Base-by-base conservation (phyloP, 2,797 vertebrate genomes). In the Taeniopygia guttata region DNA sequence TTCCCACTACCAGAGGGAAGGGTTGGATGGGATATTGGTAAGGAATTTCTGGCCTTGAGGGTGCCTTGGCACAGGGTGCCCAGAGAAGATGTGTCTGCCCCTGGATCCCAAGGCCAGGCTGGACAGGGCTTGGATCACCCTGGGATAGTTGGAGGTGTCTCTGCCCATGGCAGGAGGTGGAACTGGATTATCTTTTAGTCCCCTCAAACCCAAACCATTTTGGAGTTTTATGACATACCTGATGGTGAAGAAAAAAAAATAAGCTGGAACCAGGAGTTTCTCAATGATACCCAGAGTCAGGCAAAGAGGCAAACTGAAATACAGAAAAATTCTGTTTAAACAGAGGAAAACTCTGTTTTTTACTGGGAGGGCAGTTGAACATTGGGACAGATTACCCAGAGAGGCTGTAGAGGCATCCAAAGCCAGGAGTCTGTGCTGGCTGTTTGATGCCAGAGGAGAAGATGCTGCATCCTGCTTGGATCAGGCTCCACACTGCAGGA, bases 31-130 rank as follows among this genome's bases (percentile, higher is more conserved):
- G 40, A 76, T 5, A 1, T 7, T 38, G 23, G 62, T 46, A 7
- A 16, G 27, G 32, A 16, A 76, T 76, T 76, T 8, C 2, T 43
- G 17, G 4, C 3, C 67, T 6, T 0, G 26, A 49, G 52, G 26
- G 8, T 34, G 49, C 1, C 1, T 23, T 40, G 43, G 60, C 1
- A 19, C 2, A 2, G 36, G 2, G 2, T 56, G 0, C n/a, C 16
- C 55, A 76, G 40, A 34, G 23, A 0, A n/a, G 34, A 30, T 54
- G 40, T 30, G n/a, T 46, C 40, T 76, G 63, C 16, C 16, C n/a
- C 63, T 75, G 60, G 26, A 77, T 40, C 72, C 48, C 56, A 34
- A 36, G 17, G 14, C 16, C 48, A 42, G 84, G 34, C 0, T 76
- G 77, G 45, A 49, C 2, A 2, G 18, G 19, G 5, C 20, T 78